A percentile compares a stretch with the other conserved stretches of the same genome.
Conservation (phyloP, 2,888 invertebrate genomes). For the Eumerus sabulonum region DNA sequence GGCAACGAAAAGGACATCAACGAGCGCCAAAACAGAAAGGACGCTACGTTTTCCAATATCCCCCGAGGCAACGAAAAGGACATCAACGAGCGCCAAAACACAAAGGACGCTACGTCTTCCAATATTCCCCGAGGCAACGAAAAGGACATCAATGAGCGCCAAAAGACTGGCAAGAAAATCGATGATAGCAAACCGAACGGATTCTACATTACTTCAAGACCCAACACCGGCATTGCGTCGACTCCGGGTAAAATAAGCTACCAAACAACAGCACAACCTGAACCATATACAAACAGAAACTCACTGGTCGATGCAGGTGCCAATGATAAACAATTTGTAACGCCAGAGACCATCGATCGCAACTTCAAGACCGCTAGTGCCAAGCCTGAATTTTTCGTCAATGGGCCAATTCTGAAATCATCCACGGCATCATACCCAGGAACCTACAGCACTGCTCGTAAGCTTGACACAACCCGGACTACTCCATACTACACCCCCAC, state of each 20-base stretch:
- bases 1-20: constrained; percentile 32
- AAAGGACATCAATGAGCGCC: constrained; percentile 20
- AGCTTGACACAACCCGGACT: constrained; percentile 75
- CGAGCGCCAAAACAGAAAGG: constrained; percentile 34
- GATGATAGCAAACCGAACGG: constrained; percentile 10
- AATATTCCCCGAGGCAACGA: constrained; percentile 24
- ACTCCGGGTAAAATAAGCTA: constrained; percentile 27
- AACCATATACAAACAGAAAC: constrained; percentile 39
- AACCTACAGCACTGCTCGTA: constrained; percentile 76
- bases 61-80: constrained; percentile 16
- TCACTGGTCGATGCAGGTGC: constrained; percentile 24
- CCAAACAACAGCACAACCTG: constrained; percentile 34
- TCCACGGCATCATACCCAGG: constrained; percentile 72
- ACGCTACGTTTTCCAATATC: constrained; percentile 19
- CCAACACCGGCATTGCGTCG: constrained; percentile 13
- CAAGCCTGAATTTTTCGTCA: constrained; percentile 44
- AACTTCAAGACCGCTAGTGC: neutral
- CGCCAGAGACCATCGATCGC: constrained; percentile 32
- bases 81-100: no score
- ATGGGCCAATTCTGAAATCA: constrained; percentile 52
- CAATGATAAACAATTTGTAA: constrained; percentile 34
- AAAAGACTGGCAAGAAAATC: constrained; percentile 25
- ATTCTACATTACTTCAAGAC: constrained; percentile 45
- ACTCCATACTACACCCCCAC: constrained; percentile 79
- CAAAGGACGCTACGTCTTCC: no score